Evolutionary conservation across 2,797 vertebrate species (phyloP), one percentile per base, ranked within the genome.

Genomic region (Tympanoctomys barrerae): DNA sequence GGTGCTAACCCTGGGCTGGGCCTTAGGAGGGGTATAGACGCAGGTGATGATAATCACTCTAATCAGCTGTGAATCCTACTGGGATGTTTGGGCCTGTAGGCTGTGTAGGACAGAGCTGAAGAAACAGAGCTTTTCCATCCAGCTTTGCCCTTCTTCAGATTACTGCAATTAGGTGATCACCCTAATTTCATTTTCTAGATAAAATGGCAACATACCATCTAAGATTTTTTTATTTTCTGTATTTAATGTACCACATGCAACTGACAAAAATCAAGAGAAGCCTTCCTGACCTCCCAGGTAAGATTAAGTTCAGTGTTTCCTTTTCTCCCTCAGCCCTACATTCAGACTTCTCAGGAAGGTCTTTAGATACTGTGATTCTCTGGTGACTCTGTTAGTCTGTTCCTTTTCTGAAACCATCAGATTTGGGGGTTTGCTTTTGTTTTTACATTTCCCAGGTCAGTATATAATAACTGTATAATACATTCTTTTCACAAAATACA

Each of bases 141-240:
- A 94, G 52, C 5, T 22, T 28, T 14, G 14, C n/a, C 19, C 73
- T 36, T 89, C 39, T 73, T 79, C 68, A 88, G 89, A 75, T 84
- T 54, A 49, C 71, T 89, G 26, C 33, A 96, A 88, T 70, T 57
- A 7, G 22, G 57, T 73, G 31, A 80, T 79, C 7, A 46, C 36
- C 57, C 68, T 52, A 71, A 68, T 92, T 79, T 92, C 70, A 83
- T 84, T 90, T 94, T 33, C 88, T 66, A 94, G 77, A 87, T 49
- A 91, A 90, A 82, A 0, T 85, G 93, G 71, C n/a, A 57, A 71
- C 33, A 79, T 87, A 81, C 54, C 77, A 62, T n/a, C 16, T 28
- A 22, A 90, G 24, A 59, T 64, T 16, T 68, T 7, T 61, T 59
- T 54, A 13, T 54, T 52, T 1, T 10, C 36, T 90, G 54, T 82